Evolutionary conservation across 2,113 vertebrate genomes (phyloP), one percentile per base, ranked within the genome.

Genomic region (Speoplatyrhinus poulsoni): DNA sequence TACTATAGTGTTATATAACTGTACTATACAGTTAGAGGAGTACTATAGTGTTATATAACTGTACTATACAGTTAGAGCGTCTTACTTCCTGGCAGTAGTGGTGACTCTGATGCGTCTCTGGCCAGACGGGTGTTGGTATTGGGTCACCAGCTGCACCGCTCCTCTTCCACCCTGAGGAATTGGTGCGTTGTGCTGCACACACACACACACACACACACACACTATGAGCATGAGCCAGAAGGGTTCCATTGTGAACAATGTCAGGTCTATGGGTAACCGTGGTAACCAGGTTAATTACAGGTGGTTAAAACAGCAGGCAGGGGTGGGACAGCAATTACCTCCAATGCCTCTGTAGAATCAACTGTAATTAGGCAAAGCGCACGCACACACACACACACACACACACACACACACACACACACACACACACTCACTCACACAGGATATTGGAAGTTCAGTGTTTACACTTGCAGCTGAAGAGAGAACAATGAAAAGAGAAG

Each of bases 141-240:
- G 95, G 76, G 95, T 96, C 76, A 96, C 95, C 80, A 93, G 96
- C 67, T 96, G 95, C 70, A 96, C 89, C 19, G 95, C 94, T 75
- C 95, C 95, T 61, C 95, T 92, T 48, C 95, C 95, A 70, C 95
- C 95, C 89, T 96, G 95, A 76, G 95, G 95, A 83, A 96, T 96
- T 17, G 95, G 95, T 74, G 95, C 95, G 56, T 95, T 96, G 80
- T 96, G 95, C 95, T 96, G 77, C 13, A 61, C 75, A 52, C 65
- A 66, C 72, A 77, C 50, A 32, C 9, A 6, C 12, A 62, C 48
- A 54, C 19, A 9, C 32, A 32, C 1, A 58, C 9, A 12, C 1
- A 19, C 49, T 4, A 11, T 12, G 12, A 52, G 6, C 49, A 12
- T 15, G 11, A 41, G 7, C 36, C 36, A 41, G 36, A 5, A 6